Base-by-base conservation (phyloP, 1,140 invertebrate genomes). In the Aporrectodea caliginosa region DNA sequence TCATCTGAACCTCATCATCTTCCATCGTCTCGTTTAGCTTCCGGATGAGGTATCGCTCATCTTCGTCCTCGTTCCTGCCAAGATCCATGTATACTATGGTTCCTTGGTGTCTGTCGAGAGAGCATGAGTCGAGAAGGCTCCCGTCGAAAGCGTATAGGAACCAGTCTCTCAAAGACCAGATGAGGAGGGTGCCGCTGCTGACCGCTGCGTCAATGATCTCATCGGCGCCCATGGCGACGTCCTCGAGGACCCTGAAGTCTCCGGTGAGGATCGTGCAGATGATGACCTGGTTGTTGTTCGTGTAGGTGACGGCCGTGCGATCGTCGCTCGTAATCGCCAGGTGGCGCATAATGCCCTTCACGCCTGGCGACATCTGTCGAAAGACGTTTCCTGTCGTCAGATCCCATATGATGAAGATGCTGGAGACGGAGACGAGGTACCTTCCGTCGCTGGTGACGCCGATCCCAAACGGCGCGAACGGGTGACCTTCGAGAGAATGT, bases 361-460 rank as follows among this genome's bases (percentile, higher is more conserved):
- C 92, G 70, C 94, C 94, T 0, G 96, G 96, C 89, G 94, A 95
- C 0, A 98, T 92, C 35, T 83, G 84, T 77, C 87, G 69, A 69
- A 88, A 85, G 0, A 89, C 83, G 30, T 87, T 87, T 14, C 86
- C 86, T 1, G 85, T 87, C 33, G 79, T 79, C 16, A 98, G 88
- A 89, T 99, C 97, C 93, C 96, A 99, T 22, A 97, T 98, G 79
- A 99, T 96, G 82, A 99, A 96, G 85, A 94, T 92, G 85, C 98
- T 99, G 0, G 97, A 98, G 84, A 98, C 95, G 2, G 96, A 97
- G 0, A 98, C 94, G 70, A 99, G 93, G 88, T 97, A 96, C 72
- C 95, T 93, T 78, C 93, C 94, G 89, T 98, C 96, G 0, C 94
- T 93, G 0, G 95, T 98, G 14, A 98, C 88, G 71, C 92, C 93